Base-by-base conservation (phyloP, 2,113 vertebrate species). In the Cricetomys ansorgei region DNA sequence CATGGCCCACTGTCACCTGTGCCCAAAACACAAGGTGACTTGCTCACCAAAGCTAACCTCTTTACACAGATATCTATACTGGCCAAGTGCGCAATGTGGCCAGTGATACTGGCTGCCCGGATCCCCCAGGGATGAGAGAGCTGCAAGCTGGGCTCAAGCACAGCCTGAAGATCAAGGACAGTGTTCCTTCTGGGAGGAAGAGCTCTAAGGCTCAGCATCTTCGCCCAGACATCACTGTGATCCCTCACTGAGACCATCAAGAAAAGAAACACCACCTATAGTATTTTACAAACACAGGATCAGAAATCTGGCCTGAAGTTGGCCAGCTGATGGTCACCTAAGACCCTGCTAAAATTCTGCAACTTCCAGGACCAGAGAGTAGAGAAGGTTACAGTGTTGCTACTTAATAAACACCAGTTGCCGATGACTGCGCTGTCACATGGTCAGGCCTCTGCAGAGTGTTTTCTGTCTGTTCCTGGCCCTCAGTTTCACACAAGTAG, bases 391-490 rank as follows among this genome's bases (percentile, higher is more conserved):
- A 48, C 48, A 21, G 16, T 15, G 17, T 50, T 12, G 17, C 23
- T 37, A 0, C 1, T 25, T n/a, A 31, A 40, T n/a, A 70, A 3
- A 1, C 0, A 5, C 3, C 1, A 0, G 65, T 7, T 37, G 11
- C 17, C 1, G 0, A 3, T 53, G 12, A 12, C n/a, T 13, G 1
- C 9, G 34, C 0, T 7, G n/a, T 34, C 2, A 31, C 4, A 31
- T 9, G 0, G 13, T 48, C 69, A 8, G 70, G 37, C 16, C 53
- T 5, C 34, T 2, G 37, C 5, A 12, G 37, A 10, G 1, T 2
- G 48, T 45, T 53, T 72, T 62, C 80, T 48, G 1, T 11, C 15
- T 17, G 5, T 6, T 31, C 57, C 31, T 13, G 4, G 21, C 3
- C 31, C 23, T 86, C 6, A 3, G 3, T 40, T 79, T 77, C 43